Base-by-base conservation (phyloP, 2,888 invertebrate genomes). In the Desoria tigrina region DNA sequence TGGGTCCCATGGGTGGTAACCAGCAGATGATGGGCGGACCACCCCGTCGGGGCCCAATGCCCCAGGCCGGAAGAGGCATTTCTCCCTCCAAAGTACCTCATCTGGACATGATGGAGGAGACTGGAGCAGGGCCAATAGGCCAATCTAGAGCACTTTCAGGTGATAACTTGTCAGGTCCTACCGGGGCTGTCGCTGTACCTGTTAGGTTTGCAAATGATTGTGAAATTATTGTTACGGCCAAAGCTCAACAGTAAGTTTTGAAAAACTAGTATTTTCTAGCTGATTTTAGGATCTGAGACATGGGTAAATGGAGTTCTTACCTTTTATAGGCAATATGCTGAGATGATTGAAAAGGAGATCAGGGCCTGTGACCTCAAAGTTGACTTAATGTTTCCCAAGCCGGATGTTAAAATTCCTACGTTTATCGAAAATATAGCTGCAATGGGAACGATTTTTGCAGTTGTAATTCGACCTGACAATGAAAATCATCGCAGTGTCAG, bases 301-400 rank as follows among this genome's bases (percentile, higher is more conserved):
- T 42, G 42, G n/a, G 16, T 23, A 42, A 2, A 1, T 39, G n/a
- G n/a, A 18, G 1, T 32, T 9, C 32, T 9, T 24, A 18, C 21
- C 2, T 11, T 50, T 45, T 61, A 11, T 42, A 74, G 74, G 45
- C 39, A 55, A 18, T 74, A 74, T 51, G 69, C 69, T 2, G 70
- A 68, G 57, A 65, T 64, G 67, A 63, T 74, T 6, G 72, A 74
- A 51, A 42, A 59, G 3, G 57, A 62, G 16, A 27, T 74, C n/a
- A 68, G 61, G 53, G 65, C 64, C 9, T 55, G 56, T 50, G 65
- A 68, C 2, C 53, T 74, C 2, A 70, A 61, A 27, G 74, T 71
- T 14, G 73, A 74, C 49, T 57, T 74, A 11, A 74, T 74, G 73
- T 71, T 73, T 58, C 71, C 72, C 1, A 73, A 69, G 27, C 45